A percentile compares a stretch with the other conserved stretches of the same genome.
phyloP scores from a whole-genome alignment of 2,888 invertebrate genomes.

The Meiosimyza platycephala region DNA sequence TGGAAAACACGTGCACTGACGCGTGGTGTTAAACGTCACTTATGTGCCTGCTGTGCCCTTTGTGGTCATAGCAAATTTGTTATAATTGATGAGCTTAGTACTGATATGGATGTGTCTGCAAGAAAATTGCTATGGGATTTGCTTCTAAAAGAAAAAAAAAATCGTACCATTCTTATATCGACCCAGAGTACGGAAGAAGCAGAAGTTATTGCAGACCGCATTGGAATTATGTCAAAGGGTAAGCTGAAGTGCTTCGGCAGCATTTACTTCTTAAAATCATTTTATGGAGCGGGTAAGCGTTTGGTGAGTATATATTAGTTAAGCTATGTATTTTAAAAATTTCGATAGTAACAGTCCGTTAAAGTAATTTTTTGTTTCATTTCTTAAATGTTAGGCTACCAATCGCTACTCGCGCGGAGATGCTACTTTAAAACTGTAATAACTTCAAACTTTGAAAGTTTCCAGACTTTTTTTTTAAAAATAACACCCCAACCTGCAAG shows the following conservation, averaged over 20 bases:
- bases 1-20: slow-evolving; percentile 71
- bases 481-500: too few species aligned
- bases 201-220: slow-evolving; percentile 83
- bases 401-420: too few species aligned
- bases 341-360: too few species aligned
- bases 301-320: slow-evolving; percentile 67
- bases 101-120: slow-evolving; percentile 85
- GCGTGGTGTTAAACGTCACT: slow-evolving; percentile 78
- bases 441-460: too few species aligned
- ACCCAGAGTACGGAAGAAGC: slow-evolving; percentile 91
- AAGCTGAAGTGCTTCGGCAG: slow-evolving; percentile 82
- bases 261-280: slow-evolving; percentile 81
- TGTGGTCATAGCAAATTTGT: slow-evolving; percentile 79
- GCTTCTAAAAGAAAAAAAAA: slow-evolving; percentile 76
- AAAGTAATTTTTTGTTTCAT: too few species aligned
- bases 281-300: slow-evolving; percentile 86
- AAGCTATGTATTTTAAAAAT: not conserved
- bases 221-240: slow-evolving; percentile 86
- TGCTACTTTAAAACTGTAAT: too few species aligned
- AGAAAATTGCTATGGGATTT: slow-evolving; percentile 83
- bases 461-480: too few species aligned
- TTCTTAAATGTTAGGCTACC: too few species aligned
- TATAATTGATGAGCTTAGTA: slow-evolving; percentile 80
- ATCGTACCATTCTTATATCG: slow-evolving; percentile 81
- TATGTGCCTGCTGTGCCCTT: slow-evolving; percentile 79